These are phyloP conservation scores for Cylindroiulus punctatus DNA, from an alignment of 2,888 invertebrate species.

Conservation along the genomic window DNA sequence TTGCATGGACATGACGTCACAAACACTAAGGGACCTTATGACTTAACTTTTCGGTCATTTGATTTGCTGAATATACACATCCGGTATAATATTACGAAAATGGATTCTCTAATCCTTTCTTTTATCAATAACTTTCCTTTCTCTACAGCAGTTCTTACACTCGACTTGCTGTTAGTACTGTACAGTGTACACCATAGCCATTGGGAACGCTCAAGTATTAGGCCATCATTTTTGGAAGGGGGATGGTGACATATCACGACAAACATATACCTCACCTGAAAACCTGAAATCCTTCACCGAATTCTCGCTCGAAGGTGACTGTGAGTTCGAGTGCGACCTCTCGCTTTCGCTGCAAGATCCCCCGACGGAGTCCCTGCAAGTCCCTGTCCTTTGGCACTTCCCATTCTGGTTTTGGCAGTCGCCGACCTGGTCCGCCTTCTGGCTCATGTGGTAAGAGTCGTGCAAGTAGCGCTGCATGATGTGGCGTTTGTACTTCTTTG, in stretches of 20 bases:
- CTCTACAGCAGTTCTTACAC: too few species aligned
- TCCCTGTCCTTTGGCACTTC: conserved; percentile 13
- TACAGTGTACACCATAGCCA: too few species aligned
- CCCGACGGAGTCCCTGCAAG: not conserved
- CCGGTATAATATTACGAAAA: too few species aligned
- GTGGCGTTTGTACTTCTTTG: conserved; percentile 51
- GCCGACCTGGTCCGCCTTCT: not conserved
- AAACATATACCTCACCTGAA: conserved; percentile 46
- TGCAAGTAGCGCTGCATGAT: conserved; percentile 47
- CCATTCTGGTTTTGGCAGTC: conserved; percentile 15
- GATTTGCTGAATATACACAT: too few species aligned
- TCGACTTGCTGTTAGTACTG: too few species aligned
- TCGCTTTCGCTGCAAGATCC: conserved; percentile 30
- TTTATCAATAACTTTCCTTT: too few species aligned
- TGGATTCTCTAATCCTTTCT: too few species aligned
- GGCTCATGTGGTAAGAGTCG: not conserved
- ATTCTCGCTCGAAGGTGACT: not conserved
- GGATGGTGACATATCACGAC: not conserved
- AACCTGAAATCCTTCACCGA: conserved; percentile 1
- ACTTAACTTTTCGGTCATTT: too few species aligned
- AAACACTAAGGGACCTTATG: too few species aligned
- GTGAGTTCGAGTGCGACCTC: conserved; percentile 6
- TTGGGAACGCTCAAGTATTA: not conserved
- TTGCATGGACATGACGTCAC: too few species aligned
- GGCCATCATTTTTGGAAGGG: not conserved